Conservation (phyloP, 2,888 invertebrate species). For the Thereva unica region DNA sequence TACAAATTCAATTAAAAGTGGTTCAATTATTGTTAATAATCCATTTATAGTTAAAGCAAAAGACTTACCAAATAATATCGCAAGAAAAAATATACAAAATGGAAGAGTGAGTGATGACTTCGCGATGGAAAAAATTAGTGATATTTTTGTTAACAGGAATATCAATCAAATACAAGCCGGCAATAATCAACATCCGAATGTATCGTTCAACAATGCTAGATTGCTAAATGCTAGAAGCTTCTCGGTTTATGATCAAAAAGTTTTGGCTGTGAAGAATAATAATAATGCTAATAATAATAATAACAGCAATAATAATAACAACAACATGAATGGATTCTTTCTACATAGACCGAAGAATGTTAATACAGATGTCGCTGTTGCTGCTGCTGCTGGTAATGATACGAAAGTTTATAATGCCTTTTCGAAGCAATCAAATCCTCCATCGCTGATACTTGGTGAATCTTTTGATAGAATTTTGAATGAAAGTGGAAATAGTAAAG, state of each 20-base stretch:
- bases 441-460: not conserved
- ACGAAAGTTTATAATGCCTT: conserved; percentile 44
- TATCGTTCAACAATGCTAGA: conserved; percentile 39
- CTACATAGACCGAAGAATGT: conserved; percentile 42
- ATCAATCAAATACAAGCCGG: conserved; percentile 12
- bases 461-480: conserved; percentile 32
- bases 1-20: conserved; percentile 5
- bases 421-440: conserved; percentile 39
- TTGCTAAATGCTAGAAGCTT: conserved; percentile 32
- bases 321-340: conserved; percentile 42
- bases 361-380: conserved; percentile 35
- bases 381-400: conserved; percentile 26
- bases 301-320: conserved; percentile 26
- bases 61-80: conserved; percentile 32
- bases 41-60: conserved; percentile 16
- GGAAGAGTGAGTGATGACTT: conserved; percentile 24
- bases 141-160: conserved; percentile 44
- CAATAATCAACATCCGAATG: conserved; percentile 34
- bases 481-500: conserved; percentile 39
- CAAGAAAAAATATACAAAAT: conserved; percentile 26
- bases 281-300: conserved; percentile 25
- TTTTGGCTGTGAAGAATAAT: conserved; percentile 22
- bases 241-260: conserved; percentile 40
- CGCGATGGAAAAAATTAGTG: conserved; percentile 43
- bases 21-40: conserved; percentile 5